Evolutionary conservation across 2,113 vertebrate genomes (phyloP).

Genomic region (Tylochromis polylepis): DNA sequence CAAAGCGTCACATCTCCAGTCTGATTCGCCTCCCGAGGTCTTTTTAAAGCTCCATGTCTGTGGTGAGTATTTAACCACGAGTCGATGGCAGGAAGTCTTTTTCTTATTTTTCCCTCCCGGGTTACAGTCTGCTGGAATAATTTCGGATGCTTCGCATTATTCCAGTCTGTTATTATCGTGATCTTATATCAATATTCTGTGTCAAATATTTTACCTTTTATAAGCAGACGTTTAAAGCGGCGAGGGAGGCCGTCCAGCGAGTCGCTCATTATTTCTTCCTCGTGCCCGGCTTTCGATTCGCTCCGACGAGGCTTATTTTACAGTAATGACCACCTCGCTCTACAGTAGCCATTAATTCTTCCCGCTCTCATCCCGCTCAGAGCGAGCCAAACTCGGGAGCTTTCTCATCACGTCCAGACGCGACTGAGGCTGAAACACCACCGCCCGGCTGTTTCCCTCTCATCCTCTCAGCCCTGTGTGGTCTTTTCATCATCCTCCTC

Average conservation of each 20-base stretch:
- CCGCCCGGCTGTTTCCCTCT: not conserved
- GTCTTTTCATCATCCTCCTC: not conserved
- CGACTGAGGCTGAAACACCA: not conserved
- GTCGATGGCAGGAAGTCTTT: not conserved
- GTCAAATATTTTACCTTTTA: not conserved
- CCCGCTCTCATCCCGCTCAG: not conserved
- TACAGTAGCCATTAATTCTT: not conserved
- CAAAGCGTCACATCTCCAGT: rapidly evolving
- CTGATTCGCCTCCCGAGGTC: not conserved
- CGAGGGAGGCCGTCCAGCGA: not conserved
- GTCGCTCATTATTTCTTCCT: not conserved
- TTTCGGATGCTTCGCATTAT: not conserved
- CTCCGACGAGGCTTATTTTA: not conserved
- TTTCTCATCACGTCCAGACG: not conserved
- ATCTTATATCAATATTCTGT: not conserved
- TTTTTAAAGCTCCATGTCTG: not conserved
- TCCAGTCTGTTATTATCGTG: not conserved
- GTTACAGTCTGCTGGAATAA: not conserved
- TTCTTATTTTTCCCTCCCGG: not conserved
- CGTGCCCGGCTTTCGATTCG: not conserved
- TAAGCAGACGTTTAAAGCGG: not conserved
- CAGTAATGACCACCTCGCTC: not conserved
- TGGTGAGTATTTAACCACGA: not conserved
- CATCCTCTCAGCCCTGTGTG: not conserved
- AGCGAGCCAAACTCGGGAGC: not conserved